These are phyloP conservation scores for Ascidia mentula DNA, from an alignment of 23 tunicate genomes.

Conservation along the genomic window DNA sequence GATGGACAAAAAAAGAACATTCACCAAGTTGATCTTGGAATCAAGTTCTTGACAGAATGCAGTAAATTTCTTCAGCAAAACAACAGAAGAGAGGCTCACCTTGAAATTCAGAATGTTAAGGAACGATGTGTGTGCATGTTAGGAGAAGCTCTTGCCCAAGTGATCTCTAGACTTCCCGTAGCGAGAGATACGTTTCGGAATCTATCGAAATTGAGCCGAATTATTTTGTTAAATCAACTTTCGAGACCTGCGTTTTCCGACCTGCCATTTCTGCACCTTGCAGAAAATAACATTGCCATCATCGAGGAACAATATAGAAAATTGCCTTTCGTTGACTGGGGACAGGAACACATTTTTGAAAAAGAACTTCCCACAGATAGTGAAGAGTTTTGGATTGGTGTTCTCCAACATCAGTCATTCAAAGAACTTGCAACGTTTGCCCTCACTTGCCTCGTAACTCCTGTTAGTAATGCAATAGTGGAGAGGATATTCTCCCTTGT, in stretches of 20 bases:
- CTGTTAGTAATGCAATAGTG: constrained; percentile 18
- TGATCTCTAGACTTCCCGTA: neutral
- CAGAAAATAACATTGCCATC: neutral
- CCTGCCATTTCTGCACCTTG: neutral
- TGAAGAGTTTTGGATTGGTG: constrained; percentile 31
- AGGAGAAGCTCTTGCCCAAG: neutral
- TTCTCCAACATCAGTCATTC: constrained; percentile 12
- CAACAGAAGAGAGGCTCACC: neutral
- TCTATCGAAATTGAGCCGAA: neutral
- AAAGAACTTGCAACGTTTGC: neutral
- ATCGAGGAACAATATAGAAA: constrained; percentile 14
- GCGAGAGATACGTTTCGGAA: neutral
- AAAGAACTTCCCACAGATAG: neutral
- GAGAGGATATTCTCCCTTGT: constrained; percentile 10
- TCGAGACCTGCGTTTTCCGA: neutral
- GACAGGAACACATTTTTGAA: too few species aligned
- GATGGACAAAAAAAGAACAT: neutral
- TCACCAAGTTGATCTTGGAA: constrained; percentile 20
- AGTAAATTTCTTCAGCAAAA: constrained; percentile 6
- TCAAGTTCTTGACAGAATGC: constrained; percentile 32
- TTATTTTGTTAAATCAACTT: neutral
- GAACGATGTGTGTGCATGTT: constrained; percentile 8
- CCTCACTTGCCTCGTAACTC: neutral
- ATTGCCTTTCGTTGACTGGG: neutral
- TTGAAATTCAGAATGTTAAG: constrained; percentile 8